Base-by-base conservation (phyloP, 2,113 vertebrate genomes). In the Catharus bicknelli region DNA sequence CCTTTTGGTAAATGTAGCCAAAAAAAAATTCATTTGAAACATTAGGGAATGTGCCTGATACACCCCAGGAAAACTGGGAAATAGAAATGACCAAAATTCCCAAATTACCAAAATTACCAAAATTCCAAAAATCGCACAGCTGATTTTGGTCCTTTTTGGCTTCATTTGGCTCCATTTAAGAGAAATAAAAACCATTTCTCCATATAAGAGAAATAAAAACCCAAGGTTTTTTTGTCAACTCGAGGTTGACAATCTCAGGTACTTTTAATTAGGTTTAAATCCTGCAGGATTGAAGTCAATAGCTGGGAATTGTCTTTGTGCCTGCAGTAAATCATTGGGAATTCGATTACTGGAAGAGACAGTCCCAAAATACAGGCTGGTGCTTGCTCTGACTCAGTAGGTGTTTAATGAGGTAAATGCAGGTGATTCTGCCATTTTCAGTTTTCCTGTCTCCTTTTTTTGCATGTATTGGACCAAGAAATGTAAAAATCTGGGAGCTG, bases 201-300 rank as follows among this genome's bases (percentile, higher is more conserved):
- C 45, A 20, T 15, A 22, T 10, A 8, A 40, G 20, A 54, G 13
- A 58, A 78, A 70, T 40, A 53, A 83, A 76, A 90, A 83, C 12
- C 36, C 73, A 26, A 22, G 64, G 81, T 69, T 3, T 38, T 38
- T 38, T 38, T 38, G 38, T 38, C 38, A 38, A 38, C 38, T 38
- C 38, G 7, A 48, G 36, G 30, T 13, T 89, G 87, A 47, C 64
- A 27, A 29, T 36, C 36, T 86, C 64, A n/a, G 43, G 43, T 57
- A 11, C 59, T 90, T 86, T 86, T 90, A 90, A 70, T 61, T 34
- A 50, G 34, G 40, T 88, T 92, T 80, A 32, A 92, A 66, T 81
- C 45, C 62, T 50, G 50, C 34, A 12, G 38, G 43, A 53, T 58
- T 87, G 63, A 58, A 96, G 59, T 51, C 73, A 68, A 6, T 43